Evolutionary conservation across 2,888 invertebrate genomes (phyloP), one percentile per base, ranked within the genome.

Genomic region (Sarcophaga rosellei): DNA sequence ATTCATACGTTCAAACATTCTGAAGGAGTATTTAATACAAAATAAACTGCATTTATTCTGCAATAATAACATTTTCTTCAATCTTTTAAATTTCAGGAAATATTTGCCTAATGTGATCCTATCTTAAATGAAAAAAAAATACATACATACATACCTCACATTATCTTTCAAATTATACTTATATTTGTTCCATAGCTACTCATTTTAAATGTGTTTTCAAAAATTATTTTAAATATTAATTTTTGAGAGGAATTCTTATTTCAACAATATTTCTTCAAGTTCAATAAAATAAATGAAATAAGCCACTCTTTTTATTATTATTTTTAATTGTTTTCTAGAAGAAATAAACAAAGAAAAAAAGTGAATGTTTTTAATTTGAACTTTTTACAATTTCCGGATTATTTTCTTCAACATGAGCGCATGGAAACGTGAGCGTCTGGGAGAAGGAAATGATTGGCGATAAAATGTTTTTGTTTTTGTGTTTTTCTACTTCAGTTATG

Each of bases 301-400:
- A 70, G 8, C 44, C 21, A 5, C 23, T 69, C 35, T 57, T 70
- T 15, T 81, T 74, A 25, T 53, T 70, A 53, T 66, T 70, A 25
- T 44, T 53, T 47, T 47, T 57, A 21, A 21, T 80, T 65, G 23
- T 76, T 45, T 47, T 35, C 45, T 74, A 47, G 17, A 35, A 35
- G 8, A 8, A 35, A 35, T 35, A 35, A 2, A 35, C 1, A 8
- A 35, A 25, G n/a, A 2, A 35, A 35, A 85, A 72, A 85, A 81
- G 84, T 81, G 77, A 81, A 78, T 83, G 83, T 83, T 68, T 77
- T 72, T 70, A 12, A 57, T 73, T 35, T 53, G 25, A 59, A 73
- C 6, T 61, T 44, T 44, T 83, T 62, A 44, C 20, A 53, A 74
- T 59, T 84, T 79, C 83, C 83, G 68, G 57, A 74, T 62, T 74